Evolutionary conservation across 2,888 invertebrate genomes (phyloP).

Genomic region (Cataglyphis altisquamis): DNA sequence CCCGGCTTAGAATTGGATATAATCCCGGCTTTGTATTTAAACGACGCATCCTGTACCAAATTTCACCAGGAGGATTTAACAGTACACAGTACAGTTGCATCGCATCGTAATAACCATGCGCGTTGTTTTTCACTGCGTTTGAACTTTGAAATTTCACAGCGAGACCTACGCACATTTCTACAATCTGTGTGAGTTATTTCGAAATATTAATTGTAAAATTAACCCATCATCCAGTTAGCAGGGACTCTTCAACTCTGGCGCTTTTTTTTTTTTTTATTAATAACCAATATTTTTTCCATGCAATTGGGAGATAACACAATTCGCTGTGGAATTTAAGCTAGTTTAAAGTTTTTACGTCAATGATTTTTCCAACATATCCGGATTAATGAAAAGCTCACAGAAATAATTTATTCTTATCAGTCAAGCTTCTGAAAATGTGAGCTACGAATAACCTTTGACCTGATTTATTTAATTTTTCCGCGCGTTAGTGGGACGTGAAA

Average conservation of each 20-base stretch:
- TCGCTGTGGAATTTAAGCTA: not conserved
- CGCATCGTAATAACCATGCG: constrained; percentile 16
- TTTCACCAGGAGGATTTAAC: constrained; percentile 14
- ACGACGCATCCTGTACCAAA: not conserved
- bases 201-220: constrained; percentile 37
- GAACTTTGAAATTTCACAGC: constrained; percentile 47
- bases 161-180: not conserved
- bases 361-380: not conserved
- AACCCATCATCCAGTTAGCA: not conserved
- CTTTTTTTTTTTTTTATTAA: not conserved
- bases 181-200: constrained; percentile 22
- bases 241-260: not conserved
- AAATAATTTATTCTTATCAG: not conserved
- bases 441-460: not conserved
- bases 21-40: constrained; percentile 52
- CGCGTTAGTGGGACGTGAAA: not conserved
- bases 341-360: not conserved
- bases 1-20: constrained; percentile 47
- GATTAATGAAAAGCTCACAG: not conserved
- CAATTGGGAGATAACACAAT: not conserved
- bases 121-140: constrained; percentile 7
- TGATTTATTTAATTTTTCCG: constrained; percentile 22
- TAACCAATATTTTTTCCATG: not conserved
- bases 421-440: not conserved
- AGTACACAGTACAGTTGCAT: not conserved